Conservation (phyloP, 2,113 vertebrate species). For the Ophiodon elongatus region DNA sequence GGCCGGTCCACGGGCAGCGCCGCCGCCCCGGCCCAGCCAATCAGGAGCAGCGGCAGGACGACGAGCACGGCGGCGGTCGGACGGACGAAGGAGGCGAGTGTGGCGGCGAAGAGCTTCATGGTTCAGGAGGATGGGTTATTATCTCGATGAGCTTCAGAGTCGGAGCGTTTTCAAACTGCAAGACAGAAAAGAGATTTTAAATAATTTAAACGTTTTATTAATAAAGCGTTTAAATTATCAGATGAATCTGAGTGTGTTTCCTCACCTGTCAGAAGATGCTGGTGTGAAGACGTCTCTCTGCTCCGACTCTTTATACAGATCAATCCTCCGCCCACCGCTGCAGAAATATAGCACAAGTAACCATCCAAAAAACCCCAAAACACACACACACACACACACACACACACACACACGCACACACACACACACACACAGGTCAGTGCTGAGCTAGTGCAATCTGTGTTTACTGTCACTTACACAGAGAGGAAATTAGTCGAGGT, state of each 20-base stretch:
- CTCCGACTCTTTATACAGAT: conserved; percentile 56
- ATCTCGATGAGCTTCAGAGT: conserved; percentile 1
- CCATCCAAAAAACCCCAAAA: conserved; percentile 67
- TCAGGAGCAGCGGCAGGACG: conserved; percentile 63
- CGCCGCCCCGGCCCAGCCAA: conserved; percentile 47
- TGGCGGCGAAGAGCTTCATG: conserved; percentile 37
- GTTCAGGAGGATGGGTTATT: not conserved
- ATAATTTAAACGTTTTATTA: too few species aligned
- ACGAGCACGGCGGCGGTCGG: not conserved
- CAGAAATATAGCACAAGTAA: conserved; percentile 71
- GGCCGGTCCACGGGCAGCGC: not conserved
- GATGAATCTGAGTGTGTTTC: not conserved
- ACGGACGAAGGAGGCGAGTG: not conserved
- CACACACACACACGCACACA: conserved; percentile 30
- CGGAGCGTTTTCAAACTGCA: conserved; percentile 39
- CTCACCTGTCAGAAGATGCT: conserved; percentile 62
- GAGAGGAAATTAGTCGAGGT: conserved; percentile 67
- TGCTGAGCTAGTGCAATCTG: conserved; percentile 20
- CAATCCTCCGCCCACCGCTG: conserved; percentile 60
- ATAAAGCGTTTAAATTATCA: not conserved
- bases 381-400: conserved; percentile 26
- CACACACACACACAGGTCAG: conserved; percentile 41
- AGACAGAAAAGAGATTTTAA: conserved; percentile 9
- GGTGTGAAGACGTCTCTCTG: conserved; percentile 28
- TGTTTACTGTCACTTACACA: conserved; percentile 67